Evolutionary conservation across 1,140 invertebrate species (phyloP), one percentile per base, ranked within the genome.

Genomic region (Antheraea pernyi): DNA sequence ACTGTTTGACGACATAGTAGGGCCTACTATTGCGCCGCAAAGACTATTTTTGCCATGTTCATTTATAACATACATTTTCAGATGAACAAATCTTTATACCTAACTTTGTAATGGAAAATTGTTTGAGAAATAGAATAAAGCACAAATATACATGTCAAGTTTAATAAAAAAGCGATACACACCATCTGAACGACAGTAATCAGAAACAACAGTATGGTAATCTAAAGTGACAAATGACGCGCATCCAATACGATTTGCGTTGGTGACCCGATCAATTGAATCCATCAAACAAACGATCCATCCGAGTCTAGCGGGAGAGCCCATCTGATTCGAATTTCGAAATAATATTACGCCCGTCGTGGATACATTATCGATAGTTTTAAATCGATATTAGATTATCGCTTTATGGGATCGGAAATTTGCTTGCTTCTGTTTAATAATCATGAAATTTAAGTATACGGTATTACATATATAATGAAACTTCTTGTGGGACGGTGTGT

Each of bases 201-300:
- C 46, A 53, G 46, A 53, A 53, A 53, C 46, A 53, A 53, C 46
- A 53, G 46, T 53, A 53, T 16, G 46, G 16, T 53, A 53, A 53
- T 53, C 46, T 16, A 16, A 53, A 53, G 13, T 53, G 46, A 53
- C 46, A 53, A 53, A 53, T 53, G 46, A 53, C 46, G 46, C 46
- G 46, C 46, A n/a, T 53, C 13, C 46, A 53, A 53, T 53, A 53
- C 10, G 46, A 53, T 53, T 53, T 53, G 46, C 46, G 46, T 53
- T 13, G 46, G 46, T 53, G 46, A 53, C 46, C 46, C 46, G 46
- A 53, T 53, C 46, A 53, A 53, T 53, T 53, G 46, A 53, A 53
- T 53, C 46, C 46, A 53, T 53, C 46, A 53, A 53, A 16, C 46
- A 11, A 53, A 53, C 13, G 46, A 53, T 53, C 46, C 46, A 53